A percentile compares a stretch with the other conserved stretches of the same genome.
Conservation (phyloP, 2,113 vertebrate genomes). For the Recurvirostra avosetta region DNA sequence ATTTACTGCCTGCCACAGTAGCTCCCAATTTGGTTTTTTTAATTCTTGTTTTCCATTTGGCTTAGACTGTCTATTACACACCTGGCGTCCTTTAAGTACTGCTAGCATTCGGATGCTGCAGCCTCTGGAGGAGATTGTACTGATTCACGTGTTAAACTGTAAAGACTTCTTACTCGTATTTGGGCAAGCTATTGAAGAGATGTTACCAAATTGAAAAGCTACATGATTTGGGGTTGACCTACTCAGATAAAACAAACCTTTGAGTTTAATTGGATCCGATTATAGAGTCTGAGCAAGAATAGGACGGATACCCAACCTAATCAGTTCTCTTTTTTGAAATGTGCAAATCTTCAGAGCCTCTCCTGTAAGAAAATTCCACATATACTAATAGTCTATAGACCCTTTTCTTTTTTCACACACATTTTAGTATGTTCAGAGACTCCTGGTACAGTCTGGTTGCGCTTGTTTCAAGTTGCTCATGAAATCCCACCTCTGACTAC, state of each 20-base stretch:
- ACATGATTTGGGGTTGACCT: conserved; percentile 31
- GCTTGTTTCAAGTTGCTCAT: conserved; percentile 44
- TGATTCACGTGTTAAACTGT: not conserved
- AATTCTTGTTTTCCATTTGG: not conserved
- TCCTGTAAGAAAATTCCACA: not conserved
- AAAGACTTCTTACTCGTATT: not conserved
- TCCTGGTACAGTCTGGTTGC: conserved; percentile 33
- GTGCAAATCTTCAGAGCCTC: conserved; percentile 1
- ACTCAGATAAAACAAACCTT: conserved; percentile 45
- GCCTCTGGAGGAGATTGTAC: not conserved
- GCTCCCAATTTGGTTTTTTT: not conserved
- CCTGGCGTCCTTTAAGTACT: not conserved
- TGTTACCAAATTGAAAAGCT: conserved; percentile 11
- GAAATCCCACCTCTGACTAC: conserved; percentile 57
- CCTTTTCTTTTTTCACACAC: not conserved
- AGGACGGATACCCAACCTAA: not conserved
- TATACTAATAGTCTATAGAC: not conserved
- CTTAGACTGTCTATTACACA: not conserved
- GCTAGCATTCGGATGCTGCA: not conserved
- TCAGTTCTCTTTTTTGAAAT: not conserved
- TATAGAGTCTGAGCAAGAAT: not conserved
- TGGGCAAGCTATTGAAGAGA: not conserved
- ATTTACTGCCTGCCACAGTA: not conserved
- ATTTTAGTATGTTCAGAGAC: conserved; percentile 30
- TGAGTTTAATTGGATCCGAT: conserved; percentile 6